Evolutionary conservation across 1,140 invertebrate genomes (phyloP).

Genomic region (Diorhabda sublineata): DNA sequence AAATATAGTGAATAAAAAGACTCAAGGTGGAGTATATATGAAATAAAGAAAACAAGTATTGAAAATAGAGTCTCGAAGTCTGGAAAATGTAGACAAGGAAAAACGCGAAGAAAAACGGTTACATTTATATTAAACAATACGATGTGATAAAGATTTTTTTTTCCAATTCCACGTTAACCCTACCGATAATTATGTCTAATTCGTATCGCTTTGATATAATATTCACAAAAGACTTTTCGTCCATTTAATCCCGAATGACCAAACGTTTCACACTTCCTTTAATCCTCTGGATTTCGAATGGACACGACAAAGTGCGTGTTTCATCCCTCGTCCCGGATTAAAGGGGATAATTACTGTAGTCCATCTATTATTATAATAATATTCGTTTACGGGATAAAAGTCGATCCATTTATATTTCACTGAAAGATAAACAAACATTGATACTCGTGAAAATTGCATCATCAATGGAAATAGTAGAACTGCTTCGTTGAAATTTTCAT

Average conservation of each 20-base stretch:
- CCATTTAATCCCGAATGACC: constrained; percentile 25
- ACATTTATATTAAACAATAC: too few species aligned
- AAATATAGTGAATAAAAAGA: too few species aligned
- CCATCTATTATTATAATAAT: not conserved
- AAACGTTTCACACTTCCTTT: constrained; percentile 26
- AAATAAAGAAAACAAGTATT: too few species aligned
- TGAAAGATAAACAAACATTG: not conserved
- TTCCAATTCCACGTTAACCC: constrained; percentile 9
- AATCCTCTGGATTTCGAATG: constrained; percentile 22
- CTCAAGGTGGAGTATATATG: too few species aligned
- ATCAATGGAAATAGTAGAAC: too few species aligned
- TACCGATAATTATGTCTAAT: constrained; percentile 8
- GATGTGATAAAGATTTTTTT: not conserved
- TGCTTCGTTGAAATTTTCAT: too few species aligned
- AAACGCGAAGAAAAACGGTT: too few species aligned
- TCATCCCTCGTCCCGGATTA: not conserved
- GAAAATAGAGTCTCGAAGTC: too few species aligned
- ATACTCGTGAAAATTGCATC: too few species aligned
- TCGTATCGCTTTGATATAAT: constrained; percentile 24
- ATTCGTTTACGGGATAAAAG: not conserved
- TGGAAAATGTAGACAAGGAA: too few species aligned
- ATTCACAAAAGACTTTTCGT: constrained; percentile 23
- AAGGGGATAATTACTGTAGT: not conserved
- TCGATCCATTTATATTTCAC: not conserved
- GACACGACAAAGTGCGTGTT: constrained; percentile 9